These are phyloP conservation scores for Phylloscopus collybita DNA, from an alignment of 2,797 vertebrate species.

Conservation along the genomic window DNA sequence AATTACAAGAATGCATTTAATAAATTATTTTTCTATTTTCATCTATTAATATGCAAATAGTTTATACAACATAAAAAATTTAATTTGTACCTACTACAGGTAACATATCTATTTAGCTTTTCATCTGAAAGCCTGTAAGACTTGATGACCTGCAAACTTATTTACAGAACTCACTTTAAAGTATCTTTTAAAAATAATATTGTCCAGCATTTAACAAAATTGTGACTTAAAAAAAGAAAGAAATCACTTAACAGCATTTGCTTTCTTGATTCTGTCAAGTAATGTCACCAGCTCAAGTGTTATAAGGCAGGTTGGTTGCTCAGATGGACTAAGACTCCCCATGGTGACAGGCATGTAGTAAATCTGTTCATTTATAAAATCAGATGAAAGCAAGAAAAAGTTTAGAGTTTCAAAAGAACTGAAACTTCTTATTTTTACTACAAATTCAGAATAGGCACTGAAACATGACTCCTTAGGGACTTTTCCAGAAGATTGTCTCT, in stretches of 20 bases:
- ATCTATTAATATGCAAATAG: constrained; percentile 70
- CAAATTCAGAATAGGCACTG: constrained; percentile 80
- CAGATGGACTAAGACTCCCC: constrained; percentile 55
- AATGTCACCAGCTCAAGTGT: constrained; percentile 70
- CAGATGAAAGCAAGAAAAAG: constrained; percentile 69
- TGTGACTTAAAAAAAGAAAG: constrained; percentile 55
- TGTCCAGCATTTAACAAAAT: constrained; percentile 76
- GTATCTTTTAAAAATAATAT: constrained; percentile 65
- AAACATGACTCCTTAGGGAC: constrained; percentile 74
- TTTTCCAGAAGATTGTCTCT: constrained; percentile 79
- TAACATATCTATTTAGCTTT: constrained; percentile 52
- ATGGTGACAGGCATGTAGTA: constrained; percentile 39
- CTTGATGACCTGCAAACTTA: constrained; percentile 51
- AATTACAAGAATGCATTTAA: constrained; percentile 65
- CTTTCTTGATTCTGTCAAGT: constrained; percentile 70
- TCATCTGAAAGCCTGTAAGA: constrained; percentile 68
- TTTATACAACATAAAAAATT: constrained; percentile 73
- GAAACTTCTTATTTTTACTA: constrained; percentile 74
- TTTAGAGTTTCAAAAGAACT: constrained; percentile 80
- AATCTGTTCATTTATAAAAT: constrained; percentile 75
- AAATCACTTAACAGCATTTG: constrained; percentile 68
- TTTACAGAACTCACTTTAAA: constrained; percentile 63
- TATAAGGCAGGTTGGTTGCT: constrained; percentile 77
- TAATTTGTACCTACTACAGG: constrained; percentile 71
- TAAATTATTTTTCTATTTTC: constrained; percentile 71